phyloP scores from a whole-genome alignment of 2,113 vertebrate species.

The Euleptes europaea region DNA sequence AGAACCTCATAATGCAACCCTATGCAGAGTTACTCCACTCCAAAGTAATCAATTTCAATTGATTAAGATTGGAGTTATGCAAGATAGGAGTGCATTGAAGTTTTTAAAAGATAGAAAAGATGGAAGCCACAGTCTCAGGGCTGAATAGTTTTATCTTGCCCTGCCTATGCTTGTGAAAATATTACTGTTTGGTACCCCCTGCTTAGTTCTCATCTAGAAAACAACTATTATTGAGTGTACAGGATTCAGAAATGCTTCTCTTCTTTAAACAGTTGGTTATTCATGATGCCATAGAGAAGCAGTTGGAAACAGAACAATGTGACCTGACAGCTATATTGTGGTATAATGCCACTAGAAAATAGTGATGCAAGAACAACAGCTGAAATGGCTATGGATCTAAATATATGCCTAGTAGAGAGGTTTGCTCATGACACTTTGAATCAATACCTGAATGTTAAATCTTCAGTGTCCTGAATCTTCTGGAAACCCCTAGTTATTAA shows the following conservation, averaged over 20 bases:
- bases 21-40: too few species aligned
- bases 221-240: too few species aligned
- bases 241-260: too few species aligned
- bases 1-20: not conserved
- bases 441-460: slow-evolving; percentile 12
- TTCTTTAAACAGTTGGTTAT: not conserved
- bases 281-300: not conserved
- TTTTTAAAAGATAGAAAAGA: not conserved
- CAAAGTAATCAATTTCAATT: too few species aligned
- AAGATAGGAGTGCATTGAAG: too few species aligned
- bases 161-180: not conserved
- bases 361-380: not conserved
- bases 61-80: too few species aligned
- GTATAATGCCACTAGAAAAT: not conserved
- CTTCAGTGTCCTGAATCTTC: not conserved
- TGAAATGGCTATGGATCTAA: not conserved
- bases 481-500: slow-evolving; percentile 16
- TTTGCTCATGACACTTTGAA: not conserved
- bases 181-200: not conserved
- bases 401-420: not conserved
- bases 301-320: not conserved
- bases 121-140: not conserved
- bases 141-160: not conserved
- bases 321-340: not conserved
- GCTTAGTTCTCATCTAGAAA: not conserved